Base-by-base conservation (phyloP, 2,113 vertebrate species). In the Grammomys dolichurus region DNA sequence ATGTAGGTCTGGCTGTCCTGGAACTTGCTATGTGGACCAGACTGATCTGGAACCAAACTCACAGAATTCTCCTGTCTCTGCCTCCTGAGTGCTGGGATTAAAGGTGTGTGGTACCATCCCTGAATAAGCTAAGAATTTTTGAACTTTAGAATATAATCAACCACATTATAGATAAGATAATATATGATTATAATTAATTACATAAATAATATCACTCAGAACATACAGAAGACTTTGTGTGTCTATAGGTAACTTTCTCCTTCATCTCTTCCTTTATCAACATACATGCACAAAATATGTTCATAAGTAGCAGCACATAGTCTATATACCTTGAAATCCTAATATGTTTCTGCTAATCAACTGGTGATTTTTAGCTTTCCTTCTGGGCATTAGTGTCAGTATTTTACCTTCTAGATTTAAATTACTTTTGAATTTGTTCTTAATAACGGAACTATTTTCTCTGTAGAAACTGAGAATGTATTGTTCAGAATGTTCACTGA, bases 401-500 rank as follows among this genome's bases (percentile, higher is more conserved):
- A 24, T 24, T n/a, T 67, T 95, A 54, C n/a, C 76, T 95, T 80
- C 87, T 1, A 90, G 31, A 9, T 69, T 80, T 46, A 92, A 60
- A n/a, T 73, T 65, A 84, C 17, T 72, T 70, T 70, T 91, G 28
- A 82, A 90, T 80, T 87, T 89, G 17, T 84, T 78, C 56, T 93
- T 13, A 91, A 77, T 60, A 36, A 72, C 90, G 36, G 24, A 11
- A 88, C 1, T 33, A 3, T 65, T 82, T 87, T 92, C 33, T 89
- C 77, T 67, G 43, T 40, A 87, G 65, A 36, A 87, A 87, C 3
- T 81, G 4, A 88, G 81, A 69, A 28, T 80, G 12, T 0, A 51
- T 11, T 89, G 2, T 84, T 95, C 67, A 95, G 90, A 86, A 54
- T 31, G 1, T 6, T 90, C 36, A 1, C 48, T 56, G 31, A 82